Conservation (phyloP, 2,888 invertebrate genomes). For the Chymomyza amoena region DNA sequence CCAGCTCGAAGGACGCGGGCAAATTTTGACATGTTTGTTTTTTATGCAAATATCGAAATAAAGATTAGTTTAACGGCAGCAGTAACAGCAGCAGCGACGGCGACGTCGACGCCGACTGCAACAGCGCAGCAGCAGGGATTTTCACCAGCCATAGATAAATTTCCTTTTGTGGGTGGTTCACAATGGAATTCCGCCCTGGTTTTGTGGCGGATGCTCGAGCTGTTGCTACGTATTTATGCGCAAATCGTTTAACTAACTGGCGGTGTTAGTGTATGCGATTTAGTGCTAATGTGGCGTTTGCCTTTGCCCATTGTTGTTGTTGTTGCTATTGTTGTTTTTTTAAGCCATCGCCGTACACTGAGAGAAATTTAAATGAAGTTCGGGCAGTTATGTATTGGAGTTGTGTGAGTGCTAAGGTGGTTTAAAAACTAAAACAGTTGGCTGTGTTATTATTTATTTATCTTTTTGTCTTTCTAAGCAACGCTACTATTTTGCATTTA, state of each 20-base stretch:
- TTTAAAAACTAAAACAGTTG: too few species aligned
- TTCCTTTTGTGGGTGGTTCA: constrained; percentile 47
- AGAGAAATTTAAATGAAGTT: background rate
- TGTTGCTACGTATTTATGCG: constrained; percentile 50
- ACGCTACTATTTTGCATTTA: too few species aligned
- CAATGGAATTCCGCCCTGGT: background rate
- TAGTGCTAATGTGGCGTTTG: constrained; percentile 58
- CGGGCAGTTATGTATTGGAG: too few species aligned
- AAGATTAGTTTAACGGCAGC: constrained; percentile 51
- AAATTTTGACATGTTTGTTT: constrained; percentile 17
- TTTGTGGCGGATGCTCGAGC: constrained; percentile 5
- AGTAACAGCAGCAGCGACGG: background rate
- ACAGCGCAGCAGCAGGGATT: constrained; percentile 15
- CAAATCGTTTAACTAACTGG: constrained; percentile 67
- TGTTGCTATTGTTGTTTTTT: background rate
- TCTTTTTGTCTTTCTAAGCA: too few species aligned
- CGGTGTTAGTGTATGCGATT: constrained; percentile 66
- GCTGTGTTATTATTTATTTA: too few species aligned
- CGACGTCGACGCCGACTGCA: background rate
- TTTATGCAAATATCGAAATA: constrained; percentile 69
- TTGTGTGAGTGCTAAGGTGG: too few species aligned
- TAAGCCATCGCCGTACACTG: background rate
- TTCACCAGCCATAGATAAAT: constrained; percentile 45
- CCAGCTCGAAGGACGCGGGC: background rate
- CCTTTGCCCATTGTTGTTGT: background rate